Percentiles rank a stretch among this genome's conserved stretches.
phyloP scores from a whole-genome alignment of 2,888 invertebrate genomes.

The Ochropleura plecta region DNA sequence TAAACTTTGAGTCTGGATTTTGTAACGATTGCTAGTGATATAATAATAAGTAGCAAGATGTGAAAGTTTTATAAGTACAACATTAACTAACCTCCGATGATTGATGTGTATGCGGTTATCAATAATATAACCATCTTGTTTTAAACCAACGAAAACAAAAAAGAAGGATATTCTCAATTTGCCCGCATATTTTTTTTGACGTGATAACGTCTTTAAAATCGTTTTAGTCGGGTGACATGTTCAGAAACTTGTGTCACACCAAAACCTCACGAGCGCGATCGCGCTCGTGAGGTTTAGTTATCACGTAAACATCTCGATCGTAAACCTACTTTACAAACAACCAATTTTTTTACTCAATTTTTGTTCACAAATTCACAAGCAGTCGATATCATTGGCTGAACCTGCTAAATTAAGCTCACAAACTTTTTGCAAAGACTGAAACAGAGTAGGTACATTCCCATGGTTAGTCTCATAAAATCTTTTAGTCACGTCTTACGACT shows the following conservation, averaged over 20 bases:
- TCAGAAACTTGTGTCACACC: too few species aligned
- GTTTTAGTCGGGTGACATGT: too few species aligned
- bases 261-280: too few species aligned
- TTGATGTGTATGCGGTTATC: neutral
- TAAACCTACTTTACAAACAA: too few species aligned
- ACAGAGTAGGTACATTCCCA: neutral
- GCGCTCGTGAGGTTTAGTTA: too few species aligned
- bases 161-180: too few species aligned
- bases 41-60: neutral
- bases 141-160: too few species aligned
- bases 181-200: too few species aligned
- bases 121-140: neutral
- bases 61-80: neutral
- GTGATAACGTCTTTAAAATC: too few species aligned
- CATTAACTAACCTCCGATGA: neutral
- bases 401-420: neutral
- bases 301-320: too few species aligned
- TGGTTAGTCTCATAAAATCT: slow-evolving; percentile 25
- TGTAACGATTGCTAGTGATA: neutral
- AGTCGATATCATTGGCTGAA: neutral
- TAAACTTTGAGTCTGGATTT: neutral
- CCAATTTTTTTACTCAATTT: neutral
- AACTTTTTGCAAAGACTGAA: slow-evolving; percentile 3
- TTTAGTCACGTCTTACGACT: slow-evolving; percentile 33
- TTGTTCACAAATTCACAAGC: neutral